Conservation (phyloP, 1,140 invertebrate species). For the Oedothorax gibbosus region DNA sequence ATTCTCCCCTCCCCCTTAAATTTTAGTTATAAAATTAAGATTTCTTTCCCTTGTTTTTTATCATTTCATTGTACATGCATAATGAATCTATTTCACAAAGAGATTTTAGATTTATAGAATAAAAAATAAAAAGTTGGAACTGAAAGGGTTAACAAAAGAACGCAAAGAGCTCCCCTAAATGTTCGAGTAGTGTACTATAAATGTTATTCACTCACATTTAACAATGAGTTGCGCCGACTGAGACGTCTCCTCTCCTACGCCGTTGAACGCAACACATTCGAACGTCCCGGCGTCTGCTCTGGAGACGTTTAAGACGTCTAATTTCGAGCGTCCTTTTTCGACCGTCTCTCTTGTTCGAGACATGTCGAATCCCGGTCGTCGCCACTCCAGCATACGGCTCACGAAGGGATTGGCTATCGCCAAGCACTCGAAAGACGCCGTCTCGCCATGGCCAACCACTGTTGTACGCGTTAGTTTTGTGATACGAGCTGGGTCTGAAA, state of each 20-base stretch:
- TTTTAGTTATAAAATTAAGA: too few species aligned
- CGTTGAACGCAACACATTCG: constrained; percentile 92
- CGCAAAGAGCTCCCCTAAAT: too few species aligned
- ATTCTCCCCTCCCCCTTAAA: too few species aligned
- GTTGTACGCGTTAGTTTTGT: constrained; percentile 80
- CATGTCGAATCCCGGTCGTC: constrained; percentile 69
- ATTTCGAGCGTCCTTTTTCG: constrained; percentile 78
- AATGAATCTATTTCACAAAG: too few species aligned
- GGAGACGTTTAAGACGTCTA: constrained; percentile 81
- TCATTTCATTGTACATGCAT: too few species aligned
- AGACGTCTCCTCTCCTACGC: constrained; percentile 81
- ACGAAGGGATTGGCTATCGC: constrained; percentile 88
- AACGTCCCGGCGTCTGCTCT: constrained; percentile 90
- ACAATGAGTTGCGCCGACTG: constrained; percentile 77
- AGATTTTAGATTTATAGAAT: too few species aligned
- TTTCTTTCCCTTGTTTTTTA: too few species aligned
- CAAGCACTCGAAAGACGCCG: constrained; percentile 86
- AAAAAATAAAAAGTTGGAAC: too few species aligned
- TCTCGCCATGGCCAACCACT: constrained; percentile 81
- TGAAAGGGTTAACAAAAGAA: too few species aligned
- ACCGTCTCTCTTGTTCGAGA: constrained; percentile 59
- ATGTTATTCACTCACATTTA: constrained; percentile 71
- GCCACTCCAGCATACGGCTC: constrained; percentile 88
- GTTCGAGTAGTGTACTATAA: too few species aligned
- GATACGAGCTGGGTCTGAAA: constrained; percentile 85